These are phyloP conservation scores for Perognathus longimembris DNA, from an alignment of 2,113 vertebrate species.

Conservation along the genomic window DNA sequence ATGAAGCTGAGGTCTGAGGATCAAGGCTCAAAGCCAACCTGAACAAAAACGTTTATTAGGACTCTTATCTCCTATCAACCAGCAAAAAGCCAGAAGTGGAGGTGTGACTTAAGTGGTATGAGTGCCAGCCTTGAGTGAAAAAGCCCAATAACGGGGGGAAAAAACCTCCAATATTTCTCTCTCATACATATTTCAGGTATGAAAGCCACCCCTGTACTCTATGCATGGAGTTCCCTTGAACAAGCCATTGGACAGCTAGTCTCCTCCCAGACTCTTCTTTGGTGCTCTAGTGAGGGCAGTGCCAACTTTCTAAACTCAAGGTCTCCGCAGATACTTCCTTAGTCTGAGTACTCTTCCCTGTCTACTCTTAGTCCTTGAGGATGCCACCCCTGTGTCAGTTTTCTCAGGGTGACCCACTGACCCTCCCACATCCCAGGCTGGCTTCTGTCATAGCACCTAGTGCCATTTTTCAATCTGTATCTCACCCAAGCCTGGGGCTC, in stretches of 20 bases:
- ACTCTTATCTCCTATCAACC: no score
- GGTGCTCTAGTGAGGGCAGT: rapidly evolving
- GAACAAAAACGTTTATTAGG: no score
- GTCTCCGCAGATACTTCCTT: background rate
- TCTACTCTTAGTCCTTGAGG: no score
- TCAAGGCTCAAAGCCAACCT: no score
- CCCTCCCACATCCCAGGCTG: background rate
- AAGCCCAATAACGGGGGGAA: no score
- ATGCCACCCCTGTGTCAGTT: background rate
- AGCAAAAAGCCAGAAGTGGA: no score
- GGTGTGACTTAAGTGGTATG: no score
- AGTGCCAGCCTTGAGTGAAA: no score
- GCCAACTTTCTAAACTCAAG: background rate
- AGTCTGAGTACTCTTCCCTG: background rate
- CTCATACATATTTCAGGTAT: background rate
- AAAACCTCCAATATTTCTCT: no score
- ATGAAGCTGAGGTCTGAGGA: no score
- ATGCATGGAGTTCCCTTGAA: background rate
- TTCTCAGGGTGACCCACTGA: background rate
- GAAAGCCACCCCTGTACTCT: background rate
- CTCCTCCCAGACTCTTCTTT: background rate
- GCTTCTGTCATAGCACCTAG: background rate
- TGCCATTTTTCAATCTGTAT: background rate
- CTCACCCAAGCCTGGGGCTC: background rate
- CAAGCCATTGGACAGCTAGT: background rate